Percentiles rank a stretch among this genome's conserved stretches.
Conservation (phyloP, 2,113 vertebrate genomes). For the Phalacrocorax carbo region DNA sequence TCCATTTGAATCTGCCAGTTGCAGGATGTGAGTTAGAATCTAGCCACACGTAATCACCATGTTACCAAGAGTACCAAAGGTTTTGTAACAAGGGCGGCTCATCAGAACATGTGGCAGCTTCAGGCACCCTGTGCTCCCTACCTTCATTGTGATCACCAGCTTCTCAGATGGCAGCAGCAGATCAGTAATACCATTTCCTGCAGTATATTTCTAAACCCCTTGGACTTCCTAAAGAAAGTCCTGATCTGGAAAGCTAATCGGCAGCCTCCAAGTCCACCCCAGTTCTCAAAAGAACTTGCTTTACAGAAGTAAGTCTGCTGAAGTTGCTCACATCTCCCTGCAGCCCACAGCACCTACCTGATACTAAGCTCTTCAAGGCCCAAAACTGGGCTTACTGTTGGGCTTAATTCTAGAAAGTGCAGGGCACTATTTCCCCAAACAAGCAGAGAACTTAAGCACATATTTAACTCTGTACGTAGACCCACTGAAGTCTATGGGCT, state of each 20-base stretch:
- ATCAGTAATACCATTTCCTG: not conserved
- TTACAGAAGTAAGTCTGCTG: not conserved
- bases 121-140: not conserved
- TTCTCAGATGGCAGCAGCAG: not conserved
- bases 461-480: not conserved
- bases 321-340: not conserved
- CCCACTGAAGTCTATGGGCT: not conserved
- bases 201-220: not conserved
- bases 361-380: not conserved
- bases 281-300: not conserved
- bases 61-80: not conserved
- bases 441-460: not conserved
- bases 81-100: not conserved
- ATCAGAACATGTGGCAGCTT: not conserved
- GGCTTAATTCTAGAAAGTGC: not conserved
- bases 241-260: not conserved
- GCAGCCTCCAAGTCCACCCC: not conserved
- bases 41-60: not conserved
- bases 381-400: not conserved
- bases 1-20: not conserved
- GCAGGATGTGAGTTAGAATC: not conserved
- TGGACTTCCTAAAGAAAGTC: not conserved
- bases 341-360: not conserved
- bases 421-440: not conserved
- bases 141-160: not conserved